Percentiles rank a stretch among this genome's conserved stretches.
phyloP scores from a whole-genome alignment of 2,113 vertebrate species.

The Hoplias malabaricus region DNA sequence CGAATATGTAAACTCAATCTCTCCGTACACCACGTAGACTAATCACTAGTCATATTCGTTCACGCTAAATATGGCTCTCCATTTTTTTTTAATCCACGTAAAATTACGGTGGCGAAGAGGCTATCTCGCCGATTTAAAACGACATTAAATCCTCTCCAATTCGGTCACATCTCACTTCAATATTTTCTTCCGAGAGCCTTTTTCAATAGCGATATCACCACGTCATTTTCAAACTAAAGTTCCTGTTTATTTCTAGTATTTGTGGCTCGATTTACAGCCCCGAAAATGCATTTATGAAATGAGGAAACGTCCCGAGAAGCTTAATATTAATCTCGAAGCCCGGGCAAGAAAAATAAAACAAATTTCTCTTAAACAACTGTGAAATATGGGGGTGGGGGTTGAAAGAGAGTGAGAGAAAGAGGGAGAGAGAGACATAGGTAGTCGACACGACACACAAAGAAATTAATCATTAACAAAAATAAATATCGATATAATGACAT shows the following conservation, averaged over 20 bases:
- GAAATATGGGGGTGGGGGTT: slow-evolving; percentile 67
- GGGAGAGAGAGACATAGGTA: slow-evolving; percentile 60
- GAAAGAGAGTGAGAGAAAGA: slow-evolving; percentile 42
- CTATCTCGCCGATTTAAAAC: too few species aligned
- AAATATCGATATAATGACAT: slow-evolving; percentile 67
- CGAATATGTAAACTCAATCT: background rate
- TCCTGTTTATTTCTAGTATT: background rate
- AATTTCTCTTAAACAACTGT: slow-evolving; percentile 32
- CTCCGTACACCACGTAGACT: background rate
- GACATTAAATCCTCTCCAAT: slow-evolving; percentile 60
- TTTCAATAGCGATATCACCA: slow-evolving; percentile 58
- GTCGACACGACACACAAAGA: slow-evolving; percentile 80
- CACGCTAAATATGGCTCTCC: background rate
- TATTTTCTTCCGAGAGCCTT: slow-evolving; percentile 43
- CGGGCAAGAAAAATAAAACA: slow-evolving; percentile 5
- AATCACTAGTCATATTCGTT: background rate
- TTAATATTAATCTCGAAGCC: background rate
- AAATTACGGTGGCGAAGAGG: too few species aligned
- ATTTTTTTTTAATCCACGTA: too few species aligned
- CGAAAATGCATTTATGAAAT: slow-evolving; percentile 8
- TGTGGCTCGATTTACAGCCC: background rate
- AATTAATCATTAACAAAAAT: slow-evolving; percentile 80
- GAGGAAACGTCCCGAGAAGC: background rate
- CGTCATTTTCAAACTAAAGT: slow-evolving; percentile 43
- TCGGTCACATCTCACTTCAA: slow-evolving; percentile 50